Conservation (phyloP, 2,113 vertebrate species). For the Dasyurus viverrinus region DNA sequence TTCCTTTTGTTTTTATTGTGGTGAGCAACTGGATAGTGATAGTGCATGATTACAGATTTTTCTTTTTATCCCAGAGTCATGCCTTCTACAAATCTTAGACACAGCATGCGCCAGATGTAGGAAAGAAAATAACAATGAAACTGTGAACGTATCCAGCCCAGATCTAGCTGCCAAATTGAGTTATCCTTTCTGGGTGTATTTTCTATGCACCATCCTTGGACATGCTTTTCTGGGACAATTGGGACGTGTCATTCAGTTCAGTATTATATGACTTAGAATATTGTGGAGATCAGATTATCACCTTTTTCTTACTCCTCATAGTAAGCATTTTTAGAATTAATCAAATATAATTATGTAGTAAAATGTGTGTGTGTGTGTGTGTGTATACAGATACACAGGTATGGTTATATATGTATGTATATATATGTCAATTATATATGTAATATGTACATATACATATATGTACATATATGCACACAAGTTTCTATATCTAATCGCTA, state of each 20-base stretch:
- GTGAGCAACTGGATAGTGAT: neutral
- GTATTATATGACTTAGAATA: neutral
- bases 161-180: neutral
- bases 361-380: too few species aligned
- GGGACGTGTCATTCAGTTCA: neutral
- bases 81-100: neutral
- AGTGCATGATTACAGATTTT: neutral
- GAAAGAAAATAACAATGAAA: neutral
- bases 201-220: neutral
- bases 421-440: neutral
- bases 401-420: neutral
- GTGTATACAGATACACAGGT: too few species aligned
- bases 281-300: neutral
- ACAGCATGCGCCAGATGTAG: neutral
- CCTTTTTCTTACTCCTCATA: neutral
- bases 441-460: too few species aligned
- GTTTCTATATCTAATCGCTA: neutral
- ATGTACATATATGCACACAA: neutral
- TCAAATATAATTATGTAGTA: neutral
- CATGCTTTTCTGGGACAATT: neutral
- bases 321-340: neutral
- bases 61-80: neutral
- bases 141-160: neutral
- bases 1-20: neutral
- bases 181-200: neutral